phyloP scores from a whole-genome alignment of 2,113 vertebrate species.

The Bos javanicus region DNA sequence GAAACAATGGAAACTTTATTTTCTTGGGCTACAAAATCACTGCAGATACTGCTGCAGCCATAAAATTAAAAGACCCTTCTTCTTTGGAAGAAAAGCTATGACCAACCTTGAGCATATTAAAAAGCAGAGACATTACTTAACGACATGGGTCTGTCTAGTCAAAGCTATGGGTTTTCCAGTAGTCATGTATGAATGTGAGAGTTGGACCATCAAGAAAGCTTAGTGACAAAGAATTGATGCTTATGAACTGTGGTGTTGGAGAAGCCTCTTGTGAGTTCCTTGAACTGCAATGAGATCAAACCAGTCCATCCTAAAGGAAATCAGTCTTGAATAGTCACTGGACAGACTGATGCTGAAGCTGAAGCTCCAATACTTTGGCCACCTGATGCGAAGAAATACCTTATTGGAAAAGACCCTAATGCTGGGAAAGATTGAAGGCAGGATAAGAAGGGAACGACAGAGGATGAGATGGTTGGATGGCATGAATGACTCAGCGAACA shows the following conservation, averaged over 20 bases:
- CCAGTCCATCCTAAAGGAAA: not conserved
- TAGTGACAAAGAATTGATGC: not conserved
- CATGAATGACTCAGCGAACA: not conserved
- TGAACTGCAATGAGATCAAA: not conserved
- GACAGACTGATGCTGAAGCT: not conserved
- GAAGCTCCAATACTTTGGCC: not conserved
- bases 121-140: not conserved
- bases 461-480: not conserved
- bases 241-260: not conserved
- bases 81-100: not conserved
- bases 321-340: not conserved
- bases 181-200: not conserved
- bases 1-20: not conserved
- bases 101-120: not conserved
- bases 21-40: not conserved
- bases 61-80: not conserved
- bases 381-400: not conserved
- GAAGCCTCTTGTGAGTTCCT: not conserved
- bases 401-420: not conserved
- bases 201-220: not conserved
- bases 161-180: not conserved
- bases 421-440: not conserved
- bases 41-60: not conserved
- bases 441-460: fast-evolving
- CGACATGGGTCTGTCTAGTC: not conserved